Evolutionary conservation across 2,113 vertebrate species (phyloP).

Genomic region (Onychostoma macrolepis): DNA sequence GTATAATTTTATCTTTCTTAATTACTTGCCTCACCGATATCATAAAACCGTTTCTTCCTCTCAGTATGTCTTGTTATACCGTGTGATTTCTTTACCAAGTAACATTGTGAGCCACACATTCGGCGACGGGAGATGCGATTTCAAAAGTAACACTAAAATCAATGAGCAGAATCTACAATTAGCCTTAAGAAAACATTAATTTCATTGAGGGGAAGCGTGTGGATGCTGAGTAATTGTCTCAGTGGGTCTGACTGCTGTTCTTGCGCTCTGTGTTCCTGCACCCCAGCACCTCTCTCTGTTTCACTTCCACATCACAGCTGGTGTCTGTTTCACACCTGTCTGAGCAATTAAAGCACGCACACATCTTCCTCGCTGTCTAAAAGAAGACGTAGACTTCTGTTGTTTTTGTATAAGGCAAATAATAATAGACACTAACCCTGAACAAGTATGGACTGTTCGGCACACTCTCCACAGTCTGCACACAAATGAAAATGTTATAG

Average conservation of each 20-base stretch:
- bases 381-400: conserved; percentile 1
- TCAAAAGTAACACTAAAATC: conserved; percentile 22
- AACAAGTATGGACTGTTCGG: not conserved
- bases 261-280: conserved; percentile 9
- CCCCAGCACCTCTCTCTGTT: conserved; percentile 9
- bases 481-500: not conserved
- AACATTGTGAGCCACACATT: not conserved
- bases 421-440: not conserved
- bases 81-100: conserved; percentile 23
- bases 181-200: conserved; percentile 48
- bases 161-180: conserved; percentile 39
- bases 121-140: not conserved
- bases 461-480: not conserved
- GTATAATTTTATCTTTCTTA: conserved; percentile 4
- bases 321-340: conserved; percentile 48
- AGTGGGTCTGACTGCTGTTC: conserved; percentile 38
- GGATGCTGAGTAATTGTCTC: conserved; percentile 50
- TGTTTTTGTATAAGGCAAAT: not conserved
- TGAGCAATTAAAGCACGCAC: conserved; percentile 40
- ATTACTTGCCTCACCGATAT: not conserved
- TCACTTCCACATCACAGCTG: conserved; percentile 6
- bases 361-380: not conserved
- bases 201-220: conserved; percentile 41
- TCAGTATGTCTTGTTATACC: not conserved
- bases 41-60: not conserved